Evolutionary conservation across 2,113 vertebrate species (phyloP).

Genomic region (Podiceps cristatus): DNA sequence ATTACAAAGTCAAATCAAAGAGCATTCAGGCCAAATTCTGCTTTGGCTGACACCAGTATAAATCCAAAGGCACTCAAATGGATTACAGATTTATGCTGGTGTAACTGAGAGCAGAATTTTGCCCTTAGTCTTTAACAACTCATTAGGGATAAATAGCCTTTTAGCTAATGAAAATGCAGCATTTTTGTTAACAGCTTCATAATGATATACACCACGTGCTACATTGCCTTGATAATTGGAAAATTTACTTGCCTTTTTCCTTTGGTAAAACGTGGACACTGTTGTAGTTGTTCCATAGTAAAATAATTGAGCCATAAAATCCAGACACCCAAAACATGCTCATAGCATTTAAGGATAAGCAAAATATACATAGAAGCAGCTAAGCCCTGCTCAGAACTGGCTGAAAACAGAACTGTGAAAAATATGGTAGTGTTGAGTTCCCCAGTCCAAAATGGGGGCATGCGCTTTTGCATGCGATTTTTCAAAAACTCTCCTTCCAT

Average conservation of each 20-base stretch:
- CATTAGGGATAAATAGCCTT: constrained; percentile 69
- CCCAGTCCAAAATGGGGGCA: not conserved
- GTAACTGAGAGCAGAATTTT: constrained; percentile 40
- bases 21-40: constrained; percentile 2
- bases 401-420: not conserved
- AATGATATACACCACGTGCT: constrained; percentile 40
- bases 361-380: not conserved
- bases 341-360: not conserved
- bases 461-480: not conserved
- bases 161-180: constrained; percentile 52
- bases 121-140: constrained; percentile 30
- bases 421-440: not conserved
- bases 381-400: not conserved
- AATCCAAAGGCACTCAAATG: not conserved
- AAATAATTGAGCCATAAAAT: constrained; percentile 52
- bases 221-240: constrained; percentile 51
- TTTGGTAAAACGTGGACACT: constrained; percentile 11
- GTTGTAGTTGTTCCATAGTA: not conserved
- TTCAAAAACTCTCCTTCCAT: not conserved
- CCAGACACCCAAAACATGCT: not conserved
- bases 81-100: constrained; percentile 18
- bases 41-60: not conserved
- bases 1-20: constrained; percentile 31
- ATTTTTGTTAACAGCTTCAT: constrained; percentile 48
- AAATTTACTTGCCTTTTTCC: constrained; percentile 52